phyloP scores from a whole-genome alignment of 1,140 invertebrate genomes.

The Caenorhabditis tropicalis region DNA sequence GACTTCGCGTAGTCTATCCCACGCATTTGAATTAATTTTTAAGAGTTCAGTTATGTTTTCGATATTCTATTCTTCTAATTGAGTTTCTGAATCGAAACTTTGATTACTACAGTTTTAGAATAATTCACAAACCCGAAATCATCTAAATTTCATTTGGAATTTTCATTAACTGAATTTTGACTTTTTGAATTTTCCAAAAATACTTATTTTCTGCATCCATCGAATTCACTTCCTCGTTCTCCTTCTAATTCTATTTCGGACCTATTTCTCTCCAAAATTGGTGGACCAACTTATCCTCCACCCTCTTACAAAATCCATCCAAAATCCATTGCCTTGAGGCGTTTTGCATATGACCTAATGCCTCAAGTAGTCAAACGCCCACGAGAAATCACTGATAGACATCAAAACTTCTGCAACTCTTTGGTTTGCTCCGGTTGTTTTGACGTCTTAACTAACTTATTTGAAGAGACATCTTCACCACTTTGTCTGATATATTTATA shows the following conservation, averaged over 20 bases:
- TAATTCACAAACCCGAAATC: no score
- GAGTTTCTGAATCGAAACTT: no score
- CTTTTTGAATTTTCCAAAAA: background rate
- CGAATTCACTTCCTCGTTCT: background rate
- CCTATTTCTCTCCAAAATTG: background rate
- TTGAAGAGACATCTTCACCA: background rate
- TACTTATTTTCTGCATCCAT: background rate
- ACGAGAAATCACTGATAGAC: conserved; percentile 28
- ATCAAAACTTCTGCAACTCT: background rate
- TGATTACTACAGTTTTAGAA: no score
- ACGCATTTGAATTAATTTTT: no score
- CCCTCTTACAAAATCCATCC: background rate
- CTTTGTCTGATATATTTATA: background rate
- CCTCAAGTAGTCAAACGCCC: background rate
- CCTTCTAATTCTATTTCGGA: background rate
- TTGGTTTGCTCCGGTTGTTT: background rate
- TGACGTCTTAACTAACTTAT: background rate
- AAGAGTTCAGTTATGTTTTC: no score
- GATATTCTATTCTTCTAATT: no score
- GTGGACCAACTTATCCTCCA: background rate
- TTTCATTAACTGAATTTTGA: no score
- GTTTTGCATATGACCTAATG: background rate
- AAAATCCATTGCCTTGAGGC: background rate
- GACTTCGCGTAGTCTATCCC: no score
- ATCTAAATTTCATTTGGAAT: no score